Evolutionary conservation across 2,113 vertebrate species (phyloP).

Genomic region (Cygnus atratus): DNA sequence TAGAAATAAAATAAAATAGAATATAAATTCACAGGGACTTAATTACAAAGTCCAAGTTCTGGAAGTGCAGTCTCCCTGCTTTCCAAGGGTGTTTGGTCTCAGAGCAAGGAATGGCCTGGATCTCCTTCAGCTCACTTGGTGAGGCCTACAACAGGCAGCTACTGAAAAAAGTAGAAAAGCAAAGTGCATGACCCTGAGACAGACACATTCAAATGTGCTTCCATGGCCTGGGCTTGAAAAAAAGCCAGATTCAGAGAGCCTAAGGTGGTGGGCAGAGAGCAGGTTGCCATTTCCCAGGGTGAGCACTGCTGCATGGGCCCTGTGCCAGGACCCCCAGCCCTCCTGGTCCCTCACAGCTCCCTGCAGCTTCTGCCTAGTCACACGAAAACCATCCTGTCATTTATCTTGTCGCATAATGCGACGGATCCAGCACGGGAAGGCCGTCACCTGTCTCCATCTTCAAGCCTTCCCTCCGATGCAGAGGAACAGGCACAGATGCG

Average conservation of each 20-base stretch:
- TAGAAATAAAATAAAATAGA: not conserved
- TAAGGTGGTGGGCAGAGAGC: not conserved
- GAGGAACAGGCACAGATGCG: not conserved
- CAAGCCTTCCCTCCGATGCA: not conserved
- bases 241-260: not conserved
- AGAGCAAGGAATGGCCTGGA: not conserved
- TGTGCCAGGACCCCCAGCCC: not conserved
- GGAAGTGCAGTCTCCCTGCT: not conserved
- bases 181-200: not conserved
- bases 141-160: not conserved
- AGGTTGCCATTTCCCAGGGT: not conserved
- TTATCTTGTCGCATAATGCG: rapidly evolving
- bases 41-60: not conserved
- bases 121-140: not conserved
- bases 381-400: not conserved
- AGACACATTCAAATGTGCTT: not conserved
- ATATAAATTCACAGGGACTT: not conserved
- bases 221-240: not conserved
- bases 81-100: not conserved
- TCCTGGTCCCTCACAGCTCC: not conserved
- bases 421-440: not conserved
- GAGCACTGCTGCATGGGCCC: not conserved
- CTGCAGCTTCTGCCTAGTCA: not conserved
- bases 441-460: not conserved
- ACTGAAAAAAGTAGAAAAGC: not conserved